Base-by-base conservation (phyloP, 2,113 vertebrate species). In the Scopus umbretta region DNA sequence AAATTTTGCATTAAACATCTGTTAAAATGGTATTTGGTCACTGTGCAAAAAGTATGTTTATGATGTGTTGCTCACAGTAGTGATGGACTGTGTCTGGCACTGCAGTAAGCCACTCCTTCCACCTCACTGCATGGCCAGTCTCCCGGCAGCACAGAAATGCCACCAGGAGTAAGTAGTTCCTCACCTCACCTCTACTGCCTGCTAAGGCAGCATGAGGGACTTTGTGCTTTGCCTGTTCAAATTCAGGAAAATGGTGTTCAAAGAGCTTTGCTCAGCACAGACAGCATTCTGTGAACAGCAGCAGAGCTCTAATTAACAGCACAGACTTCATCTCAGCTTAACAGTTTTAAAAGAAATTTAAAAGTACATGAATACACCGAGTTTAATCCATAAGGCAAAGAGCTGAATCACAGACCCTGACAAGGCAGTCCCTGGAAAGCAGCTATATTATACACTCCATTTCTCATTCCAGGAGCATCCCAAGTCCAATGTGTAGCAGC, bases 371-470 rank as follows among this genome's bases (percentile, higher is more conserved):
- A 86, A 30, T 43, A 53, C 83, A 95, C 80, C 70, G 76, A 93
- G 73, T 92, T 83, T 91, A 94, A 96, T 94, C 95, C 92, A 94
- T 87, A 96, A 89, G 88, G 83, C 92, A 96, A 94, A 97, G 92
- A 86, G 95, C 92, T 96, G 89, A 94, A 94, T 93, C 92, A 88
- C 80, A 94, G 95, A 70, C 74, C 89, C 92, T 92, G 94, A 95
- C 95, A 73, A 93, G 91, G 91, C 92, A 92, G 80, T 92, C 88
- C 88, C 80, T 95, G 91, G 92, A 97, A 97, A 97, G 86, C 88
- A 84, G 65, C 70, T 97, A 79, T n/a, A 58, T 80, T 86, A 81
- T n/a, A 79, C 6, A 7, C 58, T 75, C 73, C 3, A 2, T 86
- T 93, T 91, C 91, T 93, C 49, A 27, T 92, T 94, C 80, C 95